phyloP scores from a whole-genome alignment of 1,140 invertebrate species.

The Andrena cerasifolii region DNA sequence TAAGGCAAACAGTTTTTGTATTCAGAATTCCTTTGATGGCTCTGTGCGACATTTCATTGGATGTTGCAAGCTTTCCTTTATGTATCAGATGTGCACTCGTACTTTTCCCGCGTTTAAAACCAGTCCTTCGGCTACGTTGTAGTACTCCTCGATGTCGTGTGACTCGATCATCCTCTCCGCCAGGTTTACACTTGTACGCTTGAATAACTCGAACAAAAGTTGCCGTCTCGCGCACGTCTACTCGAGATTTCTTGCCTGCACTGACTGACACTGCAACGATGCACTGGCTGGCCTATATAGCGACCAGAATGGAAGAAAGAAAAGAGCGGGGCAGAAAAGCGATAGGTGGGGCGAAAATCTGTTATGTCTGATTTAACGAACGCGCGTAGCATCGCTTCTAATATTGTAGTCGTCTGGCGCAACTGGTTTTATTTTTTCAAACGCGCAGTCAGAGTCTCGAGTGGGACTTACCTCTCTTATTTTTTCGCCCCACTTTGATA shows the following conservation, averaged over 20 bases:
- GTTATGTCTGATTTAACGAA: constrained; percentile 2
- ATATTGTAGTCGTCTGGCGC: not conserved
- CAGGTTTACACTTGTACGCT: constrained; percentile 1
- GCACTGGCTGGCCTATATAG: constrained; percentile 27
- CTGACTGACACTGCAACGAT: constrained; percentile 28
- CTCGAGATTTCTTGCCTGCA: not conserved
- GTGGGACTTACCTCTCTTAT: not conserved
- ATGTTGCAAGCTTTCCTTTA: not conserved
- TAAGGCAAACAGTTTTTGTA: not conserved
- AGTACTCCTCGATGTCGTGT: constrained; percentile 78
- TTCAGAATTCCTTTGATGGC: not conserved
- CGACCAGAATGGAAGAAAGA: constrained; percentile 34
- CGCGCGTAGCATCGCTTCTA: not conserved
- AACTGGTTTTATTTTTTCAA: not conserved
- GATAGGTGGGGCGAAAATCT: constrained; percentile 29
- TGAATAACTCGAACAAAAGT: not conserved
- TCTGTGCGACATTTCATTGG: not conserved
- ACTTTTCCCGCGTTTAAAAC: constrained; percentile 82
- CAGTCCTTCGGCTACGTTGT: constrained; percentile 75
- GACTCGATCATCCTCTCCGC: constrained; percentile 48
- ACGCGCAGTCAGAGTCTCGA: not conserved
- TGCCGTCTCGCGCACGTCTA: not conserved
- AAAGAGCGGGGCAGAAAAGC: constrained; percentile 22
- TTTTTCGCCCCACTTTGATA: not conserved
- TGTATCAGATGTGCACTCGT: constrained; percentile 33